Evolutionary conservation across 2,888 invertebrate species (phyloP), one percentile per base, ranked within the genome.

Genomic region (Stegophylla sp.): DNA sequence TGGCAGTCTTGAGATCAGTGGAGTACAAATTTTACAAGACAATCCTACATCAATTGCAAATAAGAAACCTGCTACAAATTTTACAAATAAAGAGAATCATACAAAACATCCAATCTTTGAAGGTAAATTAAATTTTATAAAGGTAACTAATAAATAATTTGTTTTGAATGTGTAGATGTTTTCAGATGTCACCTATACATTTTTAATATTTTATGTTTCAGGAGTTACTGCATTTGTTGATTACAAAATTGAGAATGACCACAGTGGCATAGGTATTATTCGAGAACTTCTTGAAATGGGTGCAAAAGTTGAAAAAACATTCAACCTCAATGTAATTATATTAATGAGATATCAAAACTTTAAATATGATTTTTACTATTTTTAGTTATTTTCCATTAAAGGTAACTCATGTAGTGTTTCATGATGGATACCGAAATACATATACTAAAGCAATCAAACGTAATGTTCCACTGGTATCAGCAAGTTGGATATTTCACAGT

Each of bases 381-480:
- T 20, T 3, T 43, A 34, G 1, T 28, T 28, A 26, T 10, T 28
- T 53, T 67, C 28, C 59, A 7, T 53, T 43, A 43, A 20, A 79
- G 79, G 79, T 79, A 20, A 71, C 79, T 13, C 79, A 79, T 63
- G 71, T 79, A 1, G 63, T 79, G 7, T 79, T 79, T 71, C 28
- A 51, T 45, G 71, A 71, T 61, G 79, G 79, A 13, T 63, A 59
- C 17, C 71, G 51, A 51, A 69, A 26, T n/a, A 79, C 71, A n/a
- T 79, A 63, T 41, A 23, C 59, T 5, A 63, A 34, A 79, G 79
- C 79, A 51, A 61, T 63, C 0, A 17, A 71, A 71, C 79, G 51
- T 41, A 79, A 79, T 9, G 71, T 79, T n/a, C 79, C 79, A 28
- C 12, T 79, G 12, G 79, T 79, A n/a, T 61, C 79, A n/a, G 71